Percentiles rank a stretch among this genome's conserved stretches.
phyloP scores from a whole-genome alignment of 2,797 vertebrate species.

The Alcedo quadribrachys region DNA sequence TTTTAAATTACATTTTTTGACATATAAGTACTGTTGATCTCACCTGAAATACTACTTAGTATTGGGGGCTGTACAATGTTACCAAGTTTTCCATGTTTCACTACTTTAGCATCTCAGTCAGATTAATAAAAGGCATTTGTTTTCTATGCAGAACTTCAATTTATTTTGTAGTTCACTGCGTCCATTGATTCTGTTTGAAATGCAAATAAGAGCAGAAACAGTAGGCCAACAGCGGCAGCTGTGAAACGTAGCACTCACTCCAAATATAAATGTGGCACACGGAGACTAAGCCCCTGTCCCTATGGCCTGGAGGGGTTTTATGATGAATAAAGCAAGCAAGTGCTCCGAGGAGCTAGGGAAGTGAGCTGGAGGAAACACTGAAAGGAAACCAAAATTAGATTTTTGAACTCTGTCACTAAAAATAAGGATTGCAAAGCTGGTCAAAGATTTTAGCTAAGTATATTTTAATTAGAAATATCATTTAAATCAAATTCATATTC shows the following conservation, averaged over 20 bases:
- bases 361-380: neutral
- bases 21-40: neutral
- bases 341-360: neutral
- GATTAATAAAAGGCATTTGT: conserved; percentile 32
- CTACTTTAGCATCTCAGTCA: neutral
- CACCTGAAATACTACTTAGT: neutral
- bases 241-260: neutral
- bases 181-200: conserved; percentile 63
- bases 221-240: conserved; percentile 56
- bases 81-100: neutral
- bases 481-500: neutral
- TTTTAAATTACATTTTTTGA: neutral
- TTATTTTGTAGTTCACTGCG: conserved; percentile 59
- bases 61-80: neutral
- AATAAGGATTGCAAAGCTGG: neutral
- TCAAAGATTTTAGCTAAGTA: neutral
- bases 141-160: conserved; percentile 38
- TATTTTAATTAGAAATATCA: neutral
- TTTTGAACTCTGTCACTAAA: neutral
- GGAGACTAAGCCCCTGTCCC: neutral
- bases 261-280: neutral
- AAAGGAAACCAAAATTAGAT: neutral
- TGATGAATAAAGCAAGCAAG: neutral
- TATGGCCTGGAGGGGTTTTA: neutral
- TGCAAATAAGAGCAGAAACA: conserved; percentile 48